Base-by-base conservation (phyloP, 2,888 invertebrate species). In the Xanthia icteritia region DNA sequence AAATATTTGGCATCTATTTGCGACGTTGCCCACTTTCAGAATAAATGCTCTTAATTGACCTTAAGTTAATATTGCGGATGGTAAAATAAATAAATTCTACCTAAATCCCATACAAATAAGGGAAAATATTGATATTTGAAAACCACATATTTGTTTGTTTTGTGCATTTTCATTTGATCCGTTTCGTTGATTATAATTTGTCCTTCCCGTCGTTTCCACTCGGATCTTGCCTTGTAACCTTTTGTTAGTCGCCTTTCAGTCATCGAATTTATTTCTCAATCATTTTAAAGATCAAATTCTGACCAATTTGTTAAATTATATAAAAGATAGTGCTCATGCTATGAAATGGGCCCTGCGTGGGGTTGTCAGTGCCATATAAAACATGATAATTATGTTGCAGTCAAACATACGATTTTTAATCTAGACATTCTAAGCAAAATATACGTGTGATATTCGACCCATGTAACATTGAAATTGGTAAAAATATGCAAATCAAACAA, bases 401-500 rank as follows among this genome's bases (percentile, higher is more conserved):
- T 69, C 11, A 63, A 79, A 79, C 15, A 48, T 8, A 17, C n/a
- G 4, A 48, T 54, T 3, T 65, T 31, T 42, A 31, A 64, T 64
- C 5, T n/a, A 27, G 23, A 45, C 51, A 36, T 71, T 51, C 31
- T 8, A 65, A 56, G 58, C 36, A 48, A 58, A 76, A 65, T 45
- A 27, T n/a, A 3, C 13, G 5, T 63, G 13, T 11, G 15, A 60
- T 54, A 64, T 81, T 54, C 3, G 20, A 31, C 20, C 0, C 45
- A 45, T 45, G 36, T 60, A 45, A 82, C 27, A 2, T 20, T 6
- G 1, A 51, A 73, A 65, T 61, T 66, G 13, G 8, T 42, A 58
- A 82, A 79, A 76, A 76, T 58, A 82, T 82, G 77, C 36, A 69
- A 64, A 76, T 64, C 45, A 76, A 82, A 79, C 68, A 79, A 82